These are phyloP conservation scores for Malacosoma neustria DNA, from an alignment of 2,888 invertebrate genomes.

Conservation along the genomic window DNA sequence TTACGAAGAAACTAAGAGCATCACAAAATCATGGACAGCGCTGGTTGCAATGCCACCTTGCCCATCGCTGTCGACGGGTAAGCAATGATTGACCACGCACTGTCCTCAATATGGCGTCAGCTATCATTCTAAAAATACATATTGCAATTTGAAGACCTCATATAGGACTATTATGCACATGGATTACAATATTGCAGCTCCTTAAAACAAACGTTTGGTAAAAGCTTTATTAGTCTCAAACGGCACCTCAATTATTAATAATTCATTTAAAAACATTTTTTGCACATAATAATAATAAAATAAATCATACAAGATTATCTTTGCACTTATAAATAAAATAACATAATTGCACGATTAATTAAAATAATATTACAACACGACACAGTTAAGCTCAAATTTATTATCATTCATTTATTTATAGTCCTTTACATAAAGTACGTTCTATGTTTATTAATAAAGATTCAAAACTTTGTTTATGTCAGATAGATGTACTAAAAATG, in stretches of 20 bases:
- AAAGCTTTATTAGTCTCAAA: background rate
- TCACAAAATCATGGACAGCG: conserved; percentile 43
- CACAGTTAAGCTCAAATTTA: conserved; percentile 47
- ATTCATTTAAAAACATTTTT: background rate
- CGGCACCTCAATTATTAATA: background rate
- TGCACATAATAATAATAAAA: background rate
- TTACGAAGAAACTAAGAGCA: conserved; percentile 56
- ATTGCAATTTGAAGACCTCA: no score
- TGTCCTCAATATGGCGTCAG: no score
- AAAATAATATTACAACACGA: conserved; percentile 36
- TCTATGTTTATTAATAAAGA: no score
- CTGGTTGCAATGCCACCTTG: no score
- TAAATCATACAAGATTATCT: background rate
- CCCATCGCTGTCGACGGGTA: no score
- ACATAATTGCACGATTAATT: conserved; percentile 32
- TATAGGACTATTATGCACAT: no score
- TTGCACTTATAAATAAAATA: conserved; percentile 2
- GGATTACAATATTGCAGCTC: no score
- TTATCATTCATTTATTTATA: conserved; percentile 1
- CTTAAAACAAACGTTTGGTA: background rate
- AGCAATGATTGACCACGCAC: no score
- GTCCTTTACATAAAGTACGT: background rate
- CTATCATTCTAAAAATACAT: no score
- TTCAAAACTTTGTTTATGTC: no score
- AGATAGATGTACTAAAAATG: no score